These are phyloP conservation scores for Pammene fasciana DNA, from an alignment of 2,888 invertebrate species.

Conservation along the genomic window DNA sequence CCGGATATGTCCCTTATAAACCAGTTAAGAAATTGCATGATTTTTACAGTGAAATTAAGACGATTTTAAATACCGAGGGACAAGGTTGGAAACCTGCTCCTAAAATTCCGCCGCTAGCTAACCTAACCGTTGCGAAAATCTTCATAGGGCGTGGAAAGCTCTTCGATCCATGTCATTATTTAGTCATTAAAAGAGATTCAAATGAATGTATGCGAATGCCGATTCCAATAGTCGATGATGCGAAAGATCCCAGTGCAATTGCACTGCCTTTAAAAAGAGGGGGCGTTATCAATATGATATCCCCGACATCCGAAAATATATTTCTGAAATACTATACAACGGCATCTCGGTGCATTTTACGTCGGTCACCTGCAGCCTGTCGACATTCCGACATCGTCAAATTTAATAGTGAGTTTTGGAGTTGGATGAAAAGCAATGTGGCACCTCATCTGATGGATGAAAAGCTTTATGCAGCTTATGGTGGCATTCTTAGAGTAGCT, in stretches of 20 bases:
- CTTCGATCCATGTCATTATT: constrained; percentile 62
- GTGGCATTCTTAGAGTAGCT: constrained; percentile 71
- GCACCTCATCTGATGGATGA: constrained; percentile 72
- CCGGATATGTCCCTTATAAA: constrained; percentile 70
- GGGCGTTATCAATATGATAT: constrained; percentile 63
- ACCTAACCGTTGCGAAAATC: constrained; percentile 71
- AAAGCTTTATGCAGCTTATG: constrained; percentile 70
- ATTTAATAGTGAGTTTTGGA: constrained; percentile 75
- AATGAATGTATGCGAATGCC: constrained; percentile 72
- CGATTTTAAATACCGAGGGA: constrained; percentile 68
- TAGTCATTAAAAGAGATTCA: constrained; percentile 65
- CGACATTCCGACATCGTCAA: constrained; percentile 71
- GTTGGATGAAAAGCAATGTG: constrained; percentile 75
- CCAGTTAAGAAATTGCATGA: constrained; percentile 62
- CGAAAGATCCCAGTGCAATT: constrained; percentile 60
- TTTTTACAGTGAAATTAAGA: constrained; percentile 62
- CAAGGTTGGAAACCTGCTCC: constrained; percentile 67
- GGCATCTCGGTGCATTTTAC: constrained; percentile 69
- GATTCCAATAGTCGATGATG: constrained; percentile 65
- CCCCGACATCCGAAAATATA: constrained; percentile 64
- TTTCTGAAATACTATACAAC: constrained; percentile 73
- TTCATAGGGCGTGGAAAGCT: constrained; percentile 60
- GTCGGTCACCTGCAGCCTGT: constrained; percentile 65
- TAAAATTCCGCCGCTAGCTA: constrained; percentile 60
- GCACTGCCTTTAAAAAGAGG: constrained; percentile 68